These are phyloP conservation scores for Amniataba percoides DNA, from an alignment of 2,797 vertebrate species.

Conservation along the genomic window DNA sequence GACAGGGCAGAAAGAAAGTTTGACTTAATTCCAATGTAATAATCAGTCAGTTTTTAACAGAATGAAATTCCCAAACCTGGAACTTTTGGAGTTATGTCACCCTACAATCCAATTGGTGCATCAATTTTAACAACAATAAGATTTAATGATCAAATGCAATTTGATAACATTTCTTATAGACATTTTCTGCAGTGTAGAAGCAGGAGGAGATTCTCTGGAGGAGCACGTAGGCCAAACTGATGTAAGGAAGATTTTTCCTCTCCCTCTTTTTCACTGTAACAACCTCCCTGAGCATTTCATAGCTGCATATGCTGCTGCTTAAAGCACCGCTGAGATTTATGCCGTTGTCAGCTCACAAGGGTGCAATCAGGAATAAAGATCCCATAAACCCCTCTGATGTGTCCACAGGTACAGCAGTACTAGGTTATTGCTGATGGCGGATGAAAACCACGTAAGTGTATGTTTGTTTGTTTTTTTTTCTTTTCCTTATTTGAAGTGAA, in stretches of 20 bases:
- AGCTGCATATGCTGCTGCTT: conserved; percentile 84
- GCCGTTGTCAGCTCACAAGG: conserved; percentile 84
- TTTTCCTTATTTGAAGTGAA: conserved; percentile 54
- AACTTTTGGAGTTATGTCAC: conserved; percentile 35
- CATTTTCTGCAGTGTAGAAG: conserved; percentile 63
- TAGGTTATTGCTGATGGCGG: conserved; percentile 78
- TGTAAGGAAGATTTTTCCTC: conserved; percentile 72
- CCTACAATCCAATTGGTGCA: conserved; percentile 30
- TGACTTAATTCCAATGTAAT: conserved; percentile 18
- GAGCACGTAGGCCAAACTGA: conserved; percentile 68
- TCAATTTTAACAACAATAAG: conserved; percentile 38
- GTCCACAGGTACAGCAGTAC: conserved; percentile 81
- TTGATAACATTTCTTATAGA: conserved; percentile 51
- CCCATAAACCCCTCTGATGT: conserved; percentile 85
- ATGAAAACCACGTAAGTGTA: conserved; percentile 69
- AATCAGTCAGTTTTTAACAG: conserved; percentile 35
- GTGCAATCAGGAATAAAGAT: conserved; percentile 85
- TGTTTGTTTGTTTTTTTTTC: conserved; percentile 46
- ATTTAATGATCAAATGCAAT: conserved; percentile 59
- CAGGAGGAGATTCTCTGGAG: conserved; percentile 66
- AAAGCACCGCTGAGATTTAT: conserved; percentile 83
- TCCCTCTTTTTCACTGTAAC: conserved; percentile 77
- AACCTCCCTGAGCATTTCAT: conserved; percentile 82
- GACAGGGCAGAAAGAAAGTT: conserved; percentile 5
- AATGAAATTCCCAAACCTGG: conserved; percentile 28